A percentile compares a stretch with the other conserved stretches of the same genome.
Evolutionary conservation across 2,797 vertebrate genomes (phyloP).

Genomic region (Myotis myotis): DNA sequence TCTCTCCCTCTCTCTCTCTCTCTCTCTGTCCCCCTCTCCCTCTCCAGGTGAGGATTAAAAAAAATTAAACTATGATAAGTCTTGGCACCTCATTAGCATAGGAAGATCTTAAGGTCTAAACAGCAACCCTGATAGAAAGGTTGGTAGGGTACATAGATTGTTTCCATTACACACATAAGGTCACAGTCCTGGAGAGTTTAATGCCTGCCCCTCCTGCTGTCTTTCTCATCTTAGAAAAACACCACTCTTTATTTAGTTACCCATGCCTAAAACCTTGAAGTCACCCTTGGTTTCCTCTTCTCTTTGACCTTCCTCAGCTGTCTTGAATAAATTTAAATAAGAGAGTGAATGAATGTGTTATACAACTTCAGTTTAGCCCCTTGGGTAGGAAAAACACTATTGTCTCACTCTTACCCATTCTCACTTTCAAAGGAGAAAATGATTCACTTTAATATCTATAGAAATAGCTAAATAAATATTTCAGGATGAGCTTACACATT

Average conservation of each 20-base stretch:
- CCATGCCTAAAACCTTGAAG: background rate
- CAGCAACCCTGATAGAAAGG: background rate
- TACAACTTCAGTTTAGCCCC: background rate
- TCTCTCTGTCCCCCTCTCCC: no score
- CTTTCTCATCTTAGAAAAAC: background rate
- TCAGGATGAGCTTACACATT: background rate
- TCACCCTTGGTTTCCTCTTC: background rate
- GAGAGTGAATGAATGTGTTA: background rate
- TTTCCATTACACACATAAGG: background rate
- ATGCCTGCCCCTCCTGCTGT: background rate
- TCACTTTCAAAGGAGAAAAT: background rate
- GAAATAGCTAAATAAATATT: background rate
- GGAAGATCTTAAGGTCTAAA: background rate
- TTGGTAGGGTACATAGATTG: background rate
- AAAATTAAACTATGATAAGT: background rate
- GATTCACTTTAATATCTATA: constrained; percentile 1
- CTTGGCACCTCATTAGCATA: background rate
- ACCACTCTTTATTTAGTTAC: background rate
- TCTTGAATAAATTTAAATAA: background rate
- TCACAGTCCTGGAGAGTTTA: background rate
- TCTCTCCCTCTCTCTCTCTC: no score
- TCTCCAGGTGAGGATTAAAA: background rate
- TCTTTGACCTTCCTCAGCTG: background rate
- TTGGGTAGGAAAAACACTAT: background rate
- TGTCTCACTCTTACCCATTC: background rate